Evolutionary conservation across 92 coral and sea anemone species (phyloP).

Genomic region (Umimayanthus kanabou): DNA sequence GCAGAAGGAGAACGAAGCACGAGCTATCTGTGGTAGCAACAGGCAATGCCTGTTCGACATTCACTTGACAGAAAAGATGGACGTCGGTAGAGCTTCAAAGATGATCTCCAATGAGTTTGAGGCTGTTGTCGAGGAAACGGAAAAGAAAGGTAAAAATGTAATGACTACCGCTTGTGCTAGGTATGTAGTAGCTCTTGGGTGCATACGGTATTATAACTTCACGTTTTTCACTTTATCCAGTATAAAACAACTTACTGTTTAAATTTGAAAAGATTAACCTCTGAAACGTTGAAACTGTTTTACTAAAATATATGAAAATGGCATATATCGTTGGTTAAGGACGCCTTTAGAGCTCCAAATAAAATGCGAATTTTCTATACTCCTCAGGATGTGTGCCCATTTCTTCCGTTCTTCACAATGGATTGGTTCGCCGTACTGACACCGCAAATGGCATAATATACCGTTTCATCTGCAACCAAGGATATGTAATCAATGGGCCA

Average conservation of each 20-base stretch:
- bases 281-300: too few relatives aligned
- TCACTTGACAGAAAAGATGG: conserved; percentile 34
- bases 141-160: conserved; percentile 9
- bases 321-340: background rate
- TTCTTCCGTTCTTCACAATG: background rate
- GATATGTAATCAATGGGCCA: background rate
- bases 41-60: conserved; percentile 40
- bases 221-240: too few relatives aligned
- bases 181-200: too few relatives aligned
- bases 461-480: conserved; percentile 5
- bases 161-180: too few relatives aligned
- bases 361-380: background rate
- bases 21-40: conserved; percentile 33
- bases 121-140: background rate
- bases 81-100: conserved; percentile 29
- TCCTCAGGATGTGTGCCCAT: background rate
- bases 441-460: background rate
- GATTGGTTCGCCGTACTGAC: conserved; percentile 3
- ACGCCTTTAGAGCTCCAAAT: too few relatives aligned
- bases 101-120: background rate
- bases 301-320: too few relatives aligned
- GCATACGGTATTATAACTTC: too few relatives aligned
- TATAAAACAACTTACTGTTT: too few relatives aligned
- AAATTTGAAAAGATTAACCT: too few relatives aligned
- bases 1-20: conserved; percentile 22